Base-by-base conservation (phyloP, 2,888 invertebrate species). In the Galeruca laticollis region DNA sequence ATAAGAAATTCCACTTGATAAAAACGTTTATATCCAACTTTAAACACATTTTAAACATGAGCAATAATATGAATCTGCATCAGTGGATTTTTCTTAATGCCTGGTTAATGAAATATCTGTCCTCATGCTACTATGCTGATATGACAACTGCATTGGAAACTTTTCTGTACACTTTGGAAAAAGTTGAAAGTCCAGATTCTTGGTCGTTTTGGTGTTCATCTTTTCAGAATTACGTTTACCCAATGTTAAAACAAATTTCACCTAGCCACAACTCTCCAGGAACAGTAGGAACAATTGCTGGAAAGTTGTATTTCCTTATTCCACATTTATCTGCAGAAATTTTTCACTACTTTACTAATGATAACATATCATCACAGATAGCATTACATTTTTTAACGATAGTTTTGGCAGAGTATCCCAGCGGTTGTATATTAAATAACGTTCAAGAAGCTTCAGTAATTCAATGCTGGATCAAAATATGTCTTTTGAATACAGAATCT, bases 391-490 rank as follows among this genome's bases (percentile, higher is more conserved):
- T 82, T 74, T 70, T 84, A 20, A 75, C 71, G 18, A 74, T 74
- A 2, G 70, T 82, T 59, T 76, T 84, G 51, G 76, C 77, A 26
- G 73, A 80, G 54, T 78, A 79, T 67, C 77, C 79, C 2, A 75
- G 75, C 40, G 77, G 71, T 49, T 75, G 78, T 56, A 71, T 78
- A 10, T 60, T 82, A 35, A 73, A 76, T 0, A 62, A 76, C 15
- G 73, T 77, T 54, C 81, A 83, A 69, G 82, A 84, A 74, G 74
- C 69, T 18, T 65, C 78, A 18, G 77, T 82, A 26, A 68, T 85
- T 26, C 82, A 82, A 59, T 80, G 81, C 5, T 85, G 85, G 85
- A 71, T 82, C 3, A 82, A 82, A 69, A 80, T 82, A 56, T 81
- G 82, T 65, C 70, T 85, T 26, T 66, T 84, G 49, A 78, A 79